These are phyloP conservation scores for Acipenser oxyrinchus DNA, from an alignment of 2,797 vertebrate genomes.

Conservation along the genomic window DNA sequence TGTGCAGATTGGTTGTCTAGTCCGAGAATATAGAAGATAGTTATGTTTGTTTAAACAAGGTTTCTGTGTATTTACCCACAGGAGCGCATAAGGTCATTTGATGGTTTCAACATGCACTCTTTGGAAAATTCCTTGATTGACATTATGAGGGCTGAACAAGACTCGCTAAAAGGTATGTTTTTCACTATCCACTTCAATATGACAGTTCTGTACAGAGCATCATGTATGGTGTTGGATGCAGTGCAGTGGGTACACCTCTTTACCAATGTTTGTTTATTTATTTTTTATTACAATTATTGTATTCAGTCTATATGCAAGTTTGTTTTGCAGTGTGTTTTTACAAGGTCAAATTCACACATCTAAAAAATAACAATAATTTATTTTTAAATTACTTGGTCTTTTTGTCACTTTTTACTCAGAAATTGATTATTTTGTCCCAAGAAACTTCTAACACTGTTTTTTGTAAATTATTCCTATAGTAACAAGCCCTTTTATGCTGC, in stretches of 20 bases:
- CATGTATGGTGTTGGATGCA: neutral
- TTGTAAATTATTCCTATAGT: no score
- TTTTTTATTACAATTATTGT: no score
- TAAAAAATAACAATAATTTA: no score
- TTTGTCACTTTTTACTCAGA: no score
- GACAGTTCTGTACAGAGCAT: neutral
- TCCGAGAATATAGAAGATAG: neutral
- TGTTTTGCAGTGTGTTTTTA: neutral
- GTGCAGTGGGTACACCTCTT: neutral
- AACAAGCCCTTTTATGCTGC: no score
- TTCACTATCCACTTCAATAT: no score
- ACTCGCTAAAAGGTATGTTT: constrained; percentile 92
- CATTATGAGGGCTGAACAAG: constrained; percentile 99
- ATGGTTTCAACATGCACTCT: constrained; percentile 90
- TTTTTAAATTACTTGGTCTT: no score
- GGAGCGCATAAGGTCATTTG: constrained; percentile 93
- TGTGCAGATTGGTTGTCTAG: neutral
- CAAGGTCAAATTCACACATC: no score
- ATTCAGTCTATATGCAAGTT: no score
- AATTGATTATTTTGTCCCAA: no score
- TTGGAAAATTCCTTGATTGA: constrained; percentile 98
- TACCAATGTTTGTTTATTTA: no score
- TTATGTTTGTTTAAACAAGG: constrained; percentile 9
- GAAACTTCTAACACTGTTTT: no score
- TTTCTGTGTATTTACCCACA: constrained; percentile 55